These are phyloP conservation scores for Triops cancriformis DNA, from an alignment of 1,140 invertebrate genomes.

Conservation along the genomic window DNA sequence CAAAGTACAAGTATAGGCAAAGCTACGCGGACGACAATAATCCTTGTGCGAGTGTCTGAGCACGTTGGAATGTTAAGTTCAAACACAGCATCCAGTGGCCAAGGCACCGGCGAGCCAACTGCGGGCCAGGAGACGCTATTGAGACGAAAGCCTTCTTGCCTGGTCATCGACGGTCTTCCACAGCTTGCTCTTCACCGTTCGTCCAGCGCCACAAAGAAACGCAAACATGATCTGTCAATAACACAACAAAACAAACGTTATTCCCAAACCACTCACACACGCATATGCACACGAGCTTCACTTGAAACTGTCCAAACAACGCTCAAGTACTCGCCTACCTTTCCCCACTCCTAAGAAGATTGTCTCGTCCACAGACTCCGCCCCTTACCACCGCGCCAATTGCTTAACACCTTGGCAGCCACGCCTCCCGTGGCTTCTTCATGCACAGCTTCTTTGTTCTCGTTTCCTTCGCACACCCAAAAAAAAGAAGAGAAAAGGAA, in stretches of 20 bases:
- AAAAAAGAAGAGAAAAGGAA: background rate
- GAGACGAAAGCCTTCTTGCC: background rate
- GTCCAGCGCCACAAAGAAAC: background rate
- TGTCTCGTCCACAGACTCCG: background rate
- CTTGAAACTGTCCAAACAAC: conserved; percentile 1
- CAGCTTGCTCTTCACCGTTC: background rate
- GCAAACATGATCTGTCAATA: background rate
- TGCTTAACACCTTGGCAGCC: background rate
- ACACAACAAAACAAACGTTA: background rate
- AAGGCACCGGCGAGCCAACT: background rate
- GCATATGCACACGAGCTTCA: background rate
- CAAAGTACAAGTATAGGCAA: too few relatives aligned
- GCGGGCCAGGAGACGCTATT: background rate
- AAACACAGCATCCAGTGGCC: background rate
- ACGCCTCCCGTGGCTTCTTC: background rate
- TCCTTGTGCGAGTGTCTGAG: background rate
- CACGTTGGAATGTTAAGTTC: conserved; percentile 5
- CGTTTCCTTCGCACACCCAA: background rate
- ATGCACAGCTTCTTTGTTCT: background rate
- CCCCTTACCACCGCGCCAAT: background rate
- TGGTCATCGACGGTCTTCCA: background rate
- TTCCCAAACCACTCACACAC: background rate
- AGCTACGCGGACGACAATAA: background rate
- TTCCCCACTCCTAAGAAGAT: background rate
- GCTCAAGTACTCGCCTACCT: background rate